Evolutionary conservation across 1,140 invertebrate genomes (phyloP).

Genomic region (Tetramorium parvispinum): DNA sequence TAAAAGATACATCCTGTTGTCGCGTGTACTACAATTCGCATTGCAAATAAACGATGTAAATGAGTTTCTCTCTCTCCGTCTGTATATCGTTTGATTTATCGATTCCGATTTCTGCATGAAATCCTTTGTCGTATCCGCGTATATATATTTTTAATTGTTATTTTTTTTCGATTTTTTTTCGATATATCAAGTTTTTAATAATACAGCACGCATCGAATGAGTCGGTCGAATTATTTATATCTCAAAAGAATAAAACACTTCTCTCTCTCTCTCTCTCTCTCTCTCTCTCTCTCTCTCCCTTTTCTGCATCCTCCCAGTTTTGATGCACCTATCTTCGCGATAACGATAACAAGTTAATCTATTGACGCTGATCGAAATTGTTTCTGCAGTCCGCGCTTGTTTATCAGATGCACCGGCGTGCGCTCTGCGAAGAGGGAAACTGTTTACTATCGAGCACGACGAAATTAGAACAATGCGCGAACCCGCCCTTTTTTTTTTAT

Average conservation of each 20-base stretch:
- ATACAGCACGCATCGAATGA: background rate
- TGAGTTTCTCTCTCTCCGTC: background rate
- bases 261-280: background rate
- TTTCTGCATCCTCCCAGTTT: background rate
- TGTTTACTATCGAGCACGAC: constrained; percentile 58
- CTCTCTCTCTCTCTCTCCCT: background rate
- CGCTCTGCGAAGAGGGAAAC: constrained; percentile 12
- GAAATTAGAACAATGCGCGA: constrained; percentile 66
- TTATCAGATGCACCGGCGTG: constrained; percentile 1
- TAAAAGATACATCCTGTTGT: background rate
- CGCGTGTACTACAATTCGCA: background rate
- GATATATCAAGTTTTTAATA: background rate
- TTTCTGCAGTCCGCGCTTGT: background rate
- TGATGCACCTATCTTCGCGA: background rate
- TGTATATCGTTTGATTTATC: background rate
- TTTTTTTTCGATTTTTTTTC: background rate
- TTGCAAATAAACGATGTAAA: constrained; percentile 20
- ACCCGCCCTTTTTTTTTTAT: constrained; percentile 43
- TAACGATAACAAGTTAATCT: constrained; percentile 13
- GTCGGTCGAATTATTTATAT: background rate
- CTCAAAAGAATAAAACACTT: background rate
- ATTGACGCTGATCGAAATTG: constrained; percentile 8
- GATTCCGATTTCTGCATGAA: constrained; percentile 2
- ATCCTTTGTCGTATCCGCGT: background rate
- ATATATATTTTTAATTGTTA: constrained; percentile 9